Conservation (phyloP, 1,140 invertebrate species). For the Neuroterus valhalla region DNA sequence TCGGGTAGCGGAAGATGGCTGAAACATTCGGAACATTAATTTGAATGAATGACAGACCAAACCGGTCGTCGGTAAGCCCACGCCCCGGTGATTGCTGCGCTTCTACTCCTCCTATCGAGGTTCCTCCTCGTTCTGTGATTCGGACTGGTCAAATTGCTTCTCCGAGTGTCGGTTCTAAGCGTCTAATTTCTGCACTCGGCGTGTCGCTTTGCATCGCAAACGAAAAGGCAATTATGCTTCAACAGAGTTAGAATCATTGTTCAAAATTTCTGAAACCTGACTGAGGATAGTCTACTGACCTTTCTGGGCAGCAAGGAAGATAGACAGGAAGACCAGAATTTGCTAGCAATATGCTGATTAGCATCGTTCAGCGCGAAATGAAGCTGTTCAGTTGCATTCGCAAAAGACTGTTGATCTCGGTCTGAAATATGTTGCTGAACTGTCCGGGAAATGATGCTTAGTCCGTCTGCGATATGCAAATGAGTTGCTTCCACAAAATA, state of each 20-base stretch:
- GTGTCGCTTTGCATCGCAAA: slow-evolving; percentile 51
- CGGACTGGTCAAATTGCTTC: slow-evolving; percentile 48
- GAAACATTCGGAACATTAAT: slow-evolving; percentile 45
- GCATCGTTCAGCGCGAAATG: no score
- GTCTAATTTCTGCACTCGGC: slow-evolving; percentile 48
- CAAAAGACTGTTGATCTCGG: no score
- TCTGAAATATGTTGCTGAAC: no score
- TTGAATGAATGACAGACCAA: slow-evolving; percentile 43
- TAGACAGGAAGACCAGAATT: no score
- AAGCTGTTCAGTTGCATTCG: no score
- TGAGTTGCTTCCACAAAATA: no score
- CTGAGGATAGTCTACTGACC: no score
- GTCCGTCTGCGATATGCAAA: no score
- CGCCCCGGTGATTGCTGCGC: slow-evolving; percentile 50
- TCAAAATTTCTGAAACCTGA: no score
- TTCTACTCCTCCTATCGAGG: slow-evolving; percentile 29
- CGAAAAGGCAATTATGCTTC: slow-evolving; percentile 30
- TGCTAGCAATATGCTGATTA: no score
- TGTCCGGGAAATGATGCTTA: no score
- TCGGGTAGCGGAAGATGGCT: slow-evolving; percentile 16
- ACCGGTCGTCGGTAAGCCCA: slow-evolving; percentile 36
- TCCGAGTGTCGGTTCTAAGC: slow-evolving; percentile 42
- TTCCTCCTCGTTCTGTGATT: slow-evolving; percentile 45
- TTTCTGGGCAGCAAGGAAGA: no score
- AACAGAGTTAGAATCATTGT: background rate